Conservation (phyloP, 2,888 invertebrate species). For the Thera obeliscata region DNA sequence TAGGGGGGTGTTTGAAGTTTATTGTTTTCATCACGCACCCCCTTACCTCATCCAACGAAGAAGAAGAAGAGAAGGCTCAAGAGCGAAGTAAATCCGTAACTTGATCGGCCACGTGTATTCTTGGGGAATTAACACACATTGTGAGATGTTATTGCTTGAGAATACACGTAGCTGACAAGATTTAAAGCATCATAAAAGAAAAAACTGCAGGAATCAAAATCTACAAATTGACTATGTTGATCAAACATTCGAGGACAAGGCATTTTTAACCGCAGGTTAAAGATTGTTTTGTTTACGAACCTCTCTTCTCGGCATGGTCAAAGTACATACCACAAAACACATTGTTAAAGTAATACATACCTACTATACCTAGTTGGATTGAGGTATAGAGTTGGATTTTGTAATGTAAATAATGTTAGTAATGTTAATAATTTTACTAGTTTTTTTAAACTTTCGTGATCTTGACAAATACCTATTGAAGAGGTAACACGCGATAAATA, state of each 20-base stretch:
- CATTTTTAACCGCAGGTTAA: conserved; percentile 3
- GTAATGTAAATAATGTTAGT: background rate
- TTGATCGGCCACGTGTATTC: conserved; percentile 98
- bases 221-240: conserved; percentile 3
- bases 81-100: conserved; percentile 63
- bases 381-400: background rate
- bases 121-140: conserved; percentile 99
- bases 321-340: too few species aligned
- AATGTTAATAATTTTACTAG: background rate
- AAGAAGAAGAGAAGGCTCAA: conserved; percentile 38
- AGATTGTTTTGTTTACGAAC: conserved; percentile 21
- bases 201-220: conserved; percentile 5
- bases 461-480: too few species aligned
- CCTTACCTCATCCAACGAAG: conserved; percentile 19
- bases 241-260: conserved; percentile 24
- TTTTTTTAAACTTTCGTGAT: too few species aligned
- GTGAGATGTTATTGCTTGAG: conserved; percentile 99
- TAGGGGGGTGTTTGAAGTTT: conserved; percentile 21
- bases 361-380: background rate
- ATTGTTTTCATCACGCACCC: conserved; percentile 16
- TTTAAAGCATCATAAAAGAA: conserved; percentile 58
- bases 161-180: conserved; percentile 99
- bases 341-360: too few species aligned
- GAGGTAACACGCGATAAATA: too few species aligned
- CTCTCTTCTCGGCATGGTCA: conserved; percentile 13